These are phyloP conservation scores for Prolemur simus DNA, from an alignment of 2,113 vertebrate genomes.

Conservation along the genomic window DNA sequence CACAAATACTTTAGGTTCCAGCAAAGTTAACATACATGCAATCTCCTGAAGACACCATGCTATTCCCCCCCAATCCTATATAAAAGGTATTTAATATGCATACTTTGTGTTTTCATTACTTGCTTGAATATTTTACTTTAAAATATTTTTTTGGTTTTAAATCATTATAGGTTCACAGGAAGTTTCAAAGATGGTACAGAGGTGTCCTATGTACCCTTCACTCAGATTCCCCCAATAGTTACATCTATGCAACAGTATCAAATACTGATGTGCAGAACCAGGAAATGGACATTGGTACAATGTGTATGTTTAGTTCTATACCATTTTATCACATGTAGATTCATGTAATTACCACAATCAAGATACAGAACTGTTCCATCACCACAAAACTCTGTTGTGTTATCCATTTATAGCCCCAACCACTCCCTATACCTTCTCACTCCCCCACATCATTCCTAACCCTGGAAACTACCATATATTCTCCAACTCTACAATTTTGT, in stretches of 20 bases:
- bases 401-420: no score
- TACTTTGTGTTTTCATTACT: background rate
- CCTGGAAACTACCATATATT: background rate
- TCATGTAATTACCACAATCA: background rate
- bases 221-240: background rate
- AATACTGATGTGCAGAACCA: background rate
- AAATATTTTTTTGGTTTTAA: background rate
- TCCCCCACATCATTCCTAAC: background rate
- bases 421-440: accelerated
- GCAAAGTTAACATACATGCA: background rate
- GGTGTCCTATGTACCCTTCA: background rate
- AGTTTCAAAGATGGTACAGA: background rate
- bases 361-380: background rate
- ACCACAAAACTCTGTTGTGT: background rate
- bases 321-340: background rate
- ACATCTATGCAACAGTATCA: no score
- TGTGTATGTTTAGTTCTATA: background rate
- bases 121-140: background rate
- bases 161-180: background rate
- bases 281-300: background rate
- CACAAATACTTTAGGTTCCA: background rate
- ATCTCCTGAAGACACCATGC: background rate
- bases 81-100: background rate
- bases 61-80: background rate
- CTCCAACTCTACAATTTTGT: background rate